Evolutionary conservation across 2,888 invertebrate genomes (phyloP).

Genomic region (Molorchus minor): DNA sequence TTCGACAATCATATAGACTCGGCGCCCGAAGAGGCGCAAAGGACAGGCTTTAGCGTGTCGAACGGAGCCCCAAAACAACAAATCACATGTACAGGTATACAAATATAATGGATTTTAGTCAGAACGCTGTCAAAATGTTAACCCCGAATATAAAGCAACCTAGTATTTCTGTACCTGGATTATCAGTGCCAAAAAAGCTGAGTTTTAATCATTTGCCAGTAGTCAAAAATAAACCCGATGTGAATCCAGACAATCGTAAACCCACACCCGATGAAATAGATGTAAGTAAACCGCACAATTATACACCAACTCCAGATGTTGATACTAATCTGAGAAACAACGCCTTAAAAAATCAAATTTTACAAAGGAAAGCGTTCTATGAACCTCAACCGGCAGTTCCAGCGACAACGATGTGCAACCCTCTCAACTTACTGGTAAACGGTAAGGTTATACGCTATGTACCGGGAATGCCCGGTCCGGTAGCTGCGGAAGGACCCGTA

Average conservation of each 20-base stretch:
- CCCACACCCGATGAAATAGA: constrained; percentile 22
- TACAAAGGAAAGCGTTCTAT: constrained; percentile 1
- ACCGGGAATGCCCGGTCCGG: constrained; percentile 87
- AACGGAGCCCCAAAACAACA: constrained; percentile 14
- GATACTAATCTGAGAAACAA: constrained; percentile 12
- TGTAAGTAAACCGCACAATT: neutral
- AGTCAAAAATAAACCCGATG: constrained; percentile 11
- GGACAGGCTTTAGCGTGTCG: neutral
- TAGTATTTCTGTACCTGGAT: constrained; percentile 50
- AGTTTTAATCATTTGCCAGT: constrained; percentile 24
- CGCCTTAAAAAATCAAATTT: constrained; percentile 14
- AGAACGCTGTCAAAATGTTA: constrained; percentile 60
- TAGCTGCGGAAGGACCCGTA: constrained; percentile 59
- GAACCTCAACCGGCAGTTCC: neutral
- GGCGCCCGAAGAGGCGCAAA: neutral
- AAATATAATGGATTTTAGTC: constrained; percentile 61
- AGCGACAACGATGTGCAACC: constrained; percentile 62
- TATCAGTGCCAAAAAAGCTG: constrained; percentile 50
- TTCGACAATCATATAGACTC: constrained; percentile 30
- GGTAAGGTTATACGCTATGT: constrained; percentile 86
- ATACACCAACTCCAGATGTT: neutral
- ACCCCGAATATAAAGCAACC: constrained; percentile 61
- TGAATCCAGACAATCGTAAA: constrained; percentile 20
- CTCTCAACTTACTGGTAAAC: constrained; percentile 66
- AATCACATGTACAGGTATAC: constrained; percentile 50